Evolutionary conservation across 2,797 vertebrate species (phyloP), one percentile per base, ranked within the genome.

Genomic region (Erpetoichthys calabaricus): DNA sequence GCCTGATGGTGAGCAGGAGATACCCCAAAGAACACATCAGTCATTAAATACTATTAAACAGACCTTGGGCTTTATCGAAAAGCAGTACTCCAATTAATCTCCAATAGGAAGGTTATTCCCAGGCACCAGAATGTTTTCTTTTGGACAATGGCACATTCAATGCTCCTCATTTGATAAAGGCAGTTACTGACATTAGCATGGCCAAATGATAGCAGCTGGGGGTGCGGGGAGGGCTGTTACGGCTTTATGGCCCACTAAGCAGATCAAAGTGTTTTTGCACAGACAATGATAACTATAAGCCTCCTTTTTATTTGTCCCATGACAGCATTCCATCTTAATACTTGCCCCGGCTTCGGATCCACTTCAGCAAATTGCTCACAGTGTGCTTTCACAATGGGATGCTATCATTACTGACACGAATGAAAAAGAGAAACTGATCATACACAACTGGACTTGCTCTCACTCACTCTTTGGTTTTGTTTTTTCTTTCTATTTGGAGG

Each of bases 321-420:
- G 67, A 78, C 68, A 78, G 73, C 65, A 73, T 71, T 80, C 78
- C 67, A 73, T 77, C 70, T 73, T 75, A 72, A 80, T 65, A 72
- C 60, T 7, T 76, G 74, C 75, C 66, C 70, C 62, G 70, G 74
- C 73, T 67, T 67, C 80, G 73, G 60, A 70, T 65, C 68, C 67
- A 74, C 71, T 67, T 67, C 63, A 71, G 70, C 74, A 77, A 81
- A 80, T 78, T 74, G 68, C 69, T 73, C 5, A n/a, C 59, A 60
- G 61, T 73, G 77, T 76, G 67, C 64, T 66, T 57, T 64, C 76
- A 77, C 71, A 62, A 63, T 64, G 64, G 73, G 75, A 76, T 64
- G 65, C 70, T 65, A 67, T 72, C 64, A 63, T 76, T 73, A 78
- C 73, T 62, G 65, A 71, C 63, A 73, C 73, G 70, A 78, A 60